Evolutionary conservation across 2,888 invertebrate species (phyloP).

Genomic region (Sympetrum striolatum): DNA sequence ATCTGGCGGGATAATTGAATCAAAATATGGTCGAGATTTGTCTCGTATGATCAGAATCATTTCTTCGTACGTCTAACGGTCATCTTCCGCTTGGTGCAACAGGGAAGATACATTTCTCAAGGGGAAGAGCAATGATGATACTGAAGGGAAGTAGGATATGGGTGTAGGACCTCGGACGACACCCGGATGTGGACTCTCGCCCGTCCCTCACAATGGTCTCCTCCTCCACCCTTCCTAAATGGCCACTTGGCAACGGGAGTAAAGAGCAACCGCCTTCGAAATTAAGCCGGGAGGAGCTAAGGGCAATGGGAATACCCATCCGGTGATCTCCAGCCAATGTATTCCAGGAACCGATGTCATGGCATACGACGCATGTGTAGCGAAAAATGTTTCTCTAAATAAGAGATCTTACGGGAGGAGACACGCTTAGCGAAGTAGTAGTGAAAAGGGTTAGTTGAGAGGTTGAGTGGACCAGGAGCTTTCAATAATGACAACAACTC

Average conservation of each 20-base stretch:
- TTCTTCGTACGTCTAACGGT: too few relatives aligned
- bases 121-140: too few relatives aligned
- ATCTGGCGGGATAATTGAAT: too few relatives aligned
- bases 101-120: too few relatives aligned
- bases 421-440: too few relatives aligned
- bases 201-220: constrained; percentile 20
- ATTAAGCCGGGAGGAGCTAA: not conserved
- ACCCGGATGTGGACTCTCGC: constrained; percentile 32
- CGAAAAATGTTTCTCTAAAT: not conserved
- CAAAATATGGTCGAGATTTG: too few relatives aligned
- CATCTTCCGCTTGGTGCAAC: too few relatives aligned
- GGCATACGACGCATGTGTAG: not conserved
- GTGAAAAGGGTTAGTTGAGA: not conserved
- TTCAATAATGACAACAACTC: constrained; percentile 40
- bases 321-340: not conserved
- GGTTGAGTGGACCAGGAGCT: not conserved
- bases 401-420: not conserved
- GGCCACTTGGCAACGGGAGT: constrained; percentile 21
- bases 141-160: not conserved
- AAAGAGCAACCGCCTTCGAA: constrained; percentile 4
- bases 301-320: not conserved
- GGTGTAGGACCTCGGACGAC: not conserved
- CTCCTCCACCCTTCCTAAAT: constrained; percentile 8
- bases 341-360: not conserved
- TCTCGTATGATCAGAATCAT: too few relatives aligned